Evolutionary conservation across 1,140 invertebrate species (phyloP), one percentile per base, ranked within the genome.

Genomic region (Spodoptera litura): DNA sequence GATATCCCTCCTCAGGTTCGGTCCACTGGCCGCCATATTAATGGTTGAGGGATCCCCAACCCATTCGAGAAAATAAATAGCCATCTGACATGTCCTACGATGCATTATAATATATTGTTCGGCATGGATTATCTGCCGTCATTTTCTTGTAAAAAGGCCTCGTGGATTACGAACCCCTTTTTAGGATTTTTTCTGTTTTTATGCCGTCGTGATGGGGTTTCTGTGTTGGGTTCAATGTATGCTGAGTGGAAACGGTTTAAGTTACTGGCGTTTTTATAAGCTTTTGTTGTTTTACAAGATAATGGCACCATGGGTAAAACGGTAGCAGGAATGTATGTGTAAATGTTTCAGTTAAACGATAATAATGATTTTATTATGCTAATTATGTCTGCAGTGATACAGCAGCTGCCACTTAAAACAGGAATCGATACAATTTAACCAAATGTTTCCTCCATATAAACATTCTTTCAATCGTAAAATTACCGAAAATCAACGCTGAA

Each of bases 61-160:
- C 87, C 90, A 87, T 90, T 86, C 83, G 82, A 72, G 87, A 79
- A 91, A 90, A 91, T 91, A 91, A 91, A 93, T 93, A 89, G 89
- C 87, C 81, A 83, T 81, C 75, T 83, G 89, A 90, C 89, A 79
- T 89, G 85, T 91, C 85, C 83, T 82, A 72, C 83, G 84, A 86
- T 88, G 87, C 86, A 92, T 91, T 91, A 86, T 89, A 87, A 91
- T 89, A 87, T 90, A 89, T 89, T 86, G 88, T 86, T 80, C 81
- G 68, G 44, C 49, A 59, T 56, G 75, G 75, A 78, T 78, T 78
- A 78, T 81, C 75, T 78, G 25, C 61, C 64, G 75, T 77, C 75
- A 77, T 77, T 77, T 77, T 77, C 62, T 77, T 77, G 62, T 68
- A 68, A 68, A 77, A 77, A 74, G 38, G 75, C 61, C 62, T 31